phyloP scores from a whole-genome alignment of 2,113 vertebrate species.

The Calypte anna region DNA sequence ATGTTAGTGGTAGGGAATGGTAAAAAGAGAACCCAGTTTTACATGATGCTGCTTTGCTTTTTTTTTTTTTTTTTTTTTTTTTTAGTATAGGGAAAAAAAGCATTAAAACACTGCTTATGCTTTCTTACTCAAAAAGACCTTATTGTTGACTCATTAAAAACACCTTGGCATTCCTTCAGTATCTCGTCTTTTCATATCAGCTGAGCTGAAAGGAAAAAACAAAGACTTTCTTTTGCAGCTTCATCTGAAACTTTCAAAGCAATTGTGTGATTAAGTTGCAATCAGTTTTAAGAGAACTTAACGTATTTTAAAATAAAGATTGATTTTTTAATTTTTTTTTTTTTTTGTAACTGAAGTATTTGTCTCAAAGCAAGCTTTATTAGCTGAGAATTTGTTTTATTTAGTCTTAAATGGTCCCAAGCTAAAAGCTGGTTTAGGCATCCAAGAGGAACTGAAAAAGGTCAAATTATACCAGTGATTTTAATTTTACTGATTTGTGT shows the following conservation, averaged over 20 bases:
- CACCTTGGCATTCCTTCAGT: not conserved
- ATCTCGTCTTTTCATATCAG: conserved; percentile 20
- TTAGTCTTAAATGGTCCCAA: not conserved
- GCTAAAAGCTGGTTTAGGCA: not conserved
- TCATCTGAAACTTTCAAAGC: conserved; percentile 37
- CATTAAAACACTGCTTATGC: not conserved
- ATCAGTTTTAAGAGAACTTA: not conserved
- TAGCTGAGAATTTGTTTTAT: not conserved
- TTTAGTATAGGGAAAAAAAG: not conserved
- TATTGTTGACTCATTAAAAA: conserved; percentile 39
- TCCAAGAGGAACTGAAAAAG: not conserved
- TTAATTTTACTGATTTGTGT: not conserved
- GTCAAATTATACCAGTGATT: not conserved
- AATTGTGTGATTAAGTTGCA: conserved; percentile 26
- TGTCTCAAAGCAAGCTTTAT: not conserved
- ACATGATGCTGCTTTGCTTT: not conserved
- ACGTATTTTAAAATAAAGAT: not conserved
- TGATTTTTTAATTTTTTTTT: not conserved
- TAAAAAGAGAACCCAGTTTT: not conserved
- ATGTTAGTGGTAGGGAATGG: not conserved
- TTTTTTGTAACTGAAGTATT: not conserved
- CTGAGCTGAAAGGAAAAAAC: not conserved
- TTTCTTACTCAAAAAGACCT: conserved; percentile 28
- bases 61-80: not conserved
- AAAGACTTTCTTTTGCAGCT: conserved; percentile 41